Evolutionary conservation across 1,140 invertebrate genomes (phyloP).

Genomic region (Leptinotarsa lineolata): DNA sequence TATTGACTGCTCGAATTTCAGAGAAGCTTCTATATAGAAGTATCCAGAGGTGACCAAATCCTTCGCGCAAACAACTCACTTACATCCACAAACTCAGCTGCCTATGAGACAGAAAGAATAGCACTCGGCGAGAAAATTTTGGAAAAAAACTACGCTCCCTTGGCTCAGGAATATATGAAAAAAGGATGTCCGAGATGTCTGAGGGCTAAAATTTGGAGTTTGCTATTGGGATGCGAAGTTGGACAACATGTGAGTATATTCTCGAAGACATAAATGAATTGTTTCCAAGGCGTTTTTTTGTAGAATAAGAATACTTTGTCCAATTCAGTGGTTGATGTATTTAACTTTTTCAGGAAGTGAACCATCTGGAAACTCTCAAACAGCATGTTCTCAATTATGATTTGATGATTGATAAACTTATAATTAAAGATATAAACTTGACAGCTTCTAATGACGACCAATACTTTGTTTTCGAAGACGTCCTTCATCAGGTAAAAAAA

Average conservation of each 20-base stretch:
- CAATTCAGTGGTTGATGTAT: too few relatives aligned
- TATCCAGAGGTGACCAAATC: slow-evolving; percentile 69
- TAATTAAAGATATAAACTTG: slow-evolving; percentile 94
- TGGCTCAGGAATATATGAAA: slow-evolving; percentile 84
- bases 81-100: slow-evolving; percentile 60
- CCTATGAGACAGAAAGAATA: slow-evolving; percentile 70
- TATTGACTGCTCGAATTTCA: slow-evolving; percentile 49
- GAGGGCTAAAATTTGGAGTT: slow-evolving; percentile 77
- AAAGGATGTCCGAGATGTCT: slow-evolving; percentile 80
- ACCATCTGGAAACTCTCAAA: slow-evolving; percentile 84
- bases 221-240: slow-evolving; percentile 78
- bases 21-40: slow-evolving; percentile 70
- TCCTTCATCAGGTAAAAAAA: slow-evolving; percentile 82
- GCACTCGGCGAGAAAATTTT: slow-evolving; percentile 70
- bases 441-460: slow-evolving; percentile 97
- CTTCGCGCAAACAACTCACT: slow-evolving; percentile 68
- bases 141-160: slow-evolving; percentile 69
- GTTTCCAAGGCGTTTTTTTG: too few relatives aligned
- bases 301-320: too few relatives aligned
- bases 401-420: slow-evolving; percentile 89
- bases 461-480: slow-evolving; percentile 97
- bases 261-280: too few relatives aligned
- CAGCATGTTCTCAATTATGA: slow-evolving; percentile 85
- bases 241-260: slow-evolving; percentile 51
- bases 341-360: slow-evolving; percentile 68